phyloP scores from a whole-genome alignment of 2,888 invertebrate genomes.

The Alviniconcha strummeri region DNA sequence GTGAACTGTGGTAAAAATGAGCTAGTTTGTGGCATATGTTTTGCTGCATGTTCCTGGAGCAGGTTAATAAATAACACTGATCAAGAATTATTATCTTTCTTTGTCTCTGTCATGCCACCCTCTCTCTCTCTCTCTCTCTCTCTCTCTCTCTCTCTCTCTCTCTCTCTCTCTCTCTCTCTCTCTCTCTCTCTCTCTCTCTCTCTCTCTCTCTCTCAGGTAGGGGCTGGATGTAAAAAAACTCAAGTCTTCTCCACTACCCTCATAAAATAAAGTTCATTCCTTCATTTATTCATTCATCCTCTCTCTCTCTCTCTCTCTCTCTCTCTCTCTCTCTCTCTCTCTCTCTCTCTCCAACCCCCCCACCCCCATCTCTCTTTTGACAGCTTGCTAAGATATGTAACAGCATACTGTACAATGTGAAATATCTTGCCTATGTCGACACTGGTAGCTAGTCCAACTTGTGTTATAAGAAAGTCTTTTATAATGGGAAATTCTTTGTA shows the following conservation, averaged over 20 bases:
- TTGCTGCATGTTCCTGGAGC: neutral
- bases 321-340: neutral
- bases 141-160: neutral
- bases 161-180: neutral
- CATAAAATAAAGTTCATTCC: too few species aligned
- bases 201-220: constrained; percentile 9
- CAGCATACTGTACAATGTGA: too few species aligned
- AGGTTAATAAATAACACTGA: neutral
- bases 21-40: neutral
- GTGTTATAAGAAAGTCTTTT: too few species aligned
- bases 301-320: neutral
- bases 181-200: neutral
- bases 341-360: neutral
- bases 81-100: neutral
- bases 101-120: neutral
- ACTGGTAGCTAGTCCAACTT: neutral
- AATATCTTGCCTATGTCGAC: too few species aligned
- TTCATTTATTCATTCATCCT: too few species aligned
- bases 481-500: too few species aligned
- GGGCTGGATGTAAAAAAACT: too few species aligned
- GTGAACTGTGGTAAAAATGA: too few species aligned
- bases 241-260: neutral
- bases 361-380: neutral
- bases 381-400: too few species aligned
- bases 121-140: constrained; percentile 4